Base-by-base conservation (phyloP, 2,113 vertebrate genomes). In the Formicarius rufipectus region DNA sequence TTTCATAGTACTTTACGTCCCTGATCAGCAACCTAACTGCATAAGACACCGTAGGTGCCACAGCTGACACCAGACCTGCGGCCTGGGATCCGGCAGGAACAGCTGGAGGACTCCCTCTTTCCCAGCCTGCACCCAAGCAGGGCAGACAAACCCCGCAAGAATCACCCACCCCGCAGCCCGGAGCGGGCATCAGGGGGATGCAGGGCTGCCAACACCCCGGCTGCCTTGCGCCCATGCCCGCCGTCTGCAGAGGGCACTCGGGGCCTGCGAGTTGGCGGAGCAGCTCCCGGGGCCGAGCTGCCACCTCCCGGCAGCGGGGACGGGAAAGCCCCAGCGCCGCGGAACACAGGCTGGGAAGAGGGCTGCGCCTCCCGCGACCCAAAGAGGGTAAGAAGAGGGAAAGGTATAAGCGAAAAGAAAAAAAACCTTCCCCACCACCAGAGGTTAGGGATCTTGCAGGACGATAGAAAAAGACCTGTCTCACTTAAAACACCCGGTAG, bases 171-270 rank as follows among this genome's bases (percentile, higher is more conserved):
- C 7, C 15, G 44, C 44, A 16, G 0, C 58, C 9, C 8, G 22
- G 31, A 11, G 64, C 1, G 1, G 53, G 4, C 17, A 15, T 77
- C 21, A 2, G 21, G 52, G 21, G 25, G 49, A 6, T 4, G 58
- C 7, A 52, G 40, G 10, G 31, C 37, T 7, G 24, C 31, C 18
- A 8, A 39, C 8, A 31, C 7, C 19, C 44, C 33, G 10, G 31
- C n/a, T 7, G 24, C 72, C 81, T 3, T 79, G 88, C 64, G 53
- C 55, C 73, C 58, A 4, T 20, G 27, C 12, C 67, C 63, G 69
- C 80, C 83, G 96, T 37, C 97, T 95, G 94, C 94, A 97, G 96
- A 81, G 96, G 96, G 96, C 96, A 96, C 89, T 73, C 90, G 58
- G 85, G 58, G 55, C 77, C 58, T 8, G 89, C 71, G 35, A 63